Percentiles rank a stretch among this genome's conserved stretches.
These are phyloP conservation scores for Aegithalos caudatus DNA, from an alignment of 2,113 vertebrate genomes.

Conservation along the genomic window DNA sequence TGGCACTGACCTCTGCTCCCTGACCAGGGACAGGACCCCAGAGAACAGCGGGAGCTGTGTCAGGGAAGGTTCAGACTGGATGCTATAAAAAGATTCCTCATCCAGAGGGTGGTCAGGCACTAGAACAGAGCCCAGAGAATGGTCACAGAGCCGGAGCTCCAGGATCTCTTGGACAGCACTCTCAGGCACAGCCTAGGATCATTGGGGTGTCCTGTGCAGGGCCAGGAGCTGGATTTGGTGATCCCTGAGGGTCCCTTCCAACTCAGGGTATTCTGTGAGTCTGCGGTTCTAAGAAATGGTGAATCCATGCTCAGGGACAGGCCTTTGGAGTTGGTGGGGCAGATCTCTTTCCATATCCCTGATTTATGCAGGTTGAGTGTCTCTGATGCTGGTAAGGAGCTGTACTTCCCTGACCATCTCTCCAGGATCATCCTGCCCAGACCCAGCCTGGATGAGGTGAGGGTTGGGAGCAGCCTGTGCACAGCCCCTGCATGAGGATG, in stretches of 20 bases:
- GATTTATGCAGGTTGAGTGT: neutral
- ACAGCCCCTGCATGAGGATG: neutral
- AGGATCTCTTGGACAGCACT: rapidly evolving
- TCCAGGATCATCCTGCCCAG: neutral
- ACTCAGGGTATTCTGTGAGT: neutral
- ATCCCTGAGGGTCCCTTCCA: neutral
- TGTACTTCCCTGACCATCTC: rapidly evolving
- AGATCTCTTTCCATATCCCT: neutral
- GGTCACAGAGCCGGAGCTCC: neutral
- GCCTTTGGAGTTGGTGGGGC: neutral
- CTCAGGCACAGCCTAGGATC: neutral
- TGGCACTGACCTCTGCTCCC: neutral
- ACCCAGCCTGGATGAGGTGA: rapidly evolving
- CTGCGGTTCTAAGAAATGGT: neutral
- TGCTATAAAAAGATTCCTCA: neutral
- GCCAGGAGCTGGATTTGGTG: neutral
- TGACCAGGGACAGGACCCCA: neutral
- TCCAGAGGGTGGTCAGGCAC: neutral
- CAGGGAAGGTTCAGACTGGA: neutral
- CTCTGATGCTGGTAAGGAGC: rapidly evolving
- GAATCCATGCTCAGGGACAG: neutral
- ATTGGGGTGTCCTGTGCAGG: neutral
- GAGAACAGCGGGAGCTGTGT: neutral
- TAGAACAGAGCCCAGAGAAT: neutral
- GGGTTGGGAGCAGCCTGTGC: neutral